These are phyloP conservation scores for Drosophila affinis DNA, from an alignment of 2,888 invertebrate genomes.

Conservation along the genomic window DNA sequence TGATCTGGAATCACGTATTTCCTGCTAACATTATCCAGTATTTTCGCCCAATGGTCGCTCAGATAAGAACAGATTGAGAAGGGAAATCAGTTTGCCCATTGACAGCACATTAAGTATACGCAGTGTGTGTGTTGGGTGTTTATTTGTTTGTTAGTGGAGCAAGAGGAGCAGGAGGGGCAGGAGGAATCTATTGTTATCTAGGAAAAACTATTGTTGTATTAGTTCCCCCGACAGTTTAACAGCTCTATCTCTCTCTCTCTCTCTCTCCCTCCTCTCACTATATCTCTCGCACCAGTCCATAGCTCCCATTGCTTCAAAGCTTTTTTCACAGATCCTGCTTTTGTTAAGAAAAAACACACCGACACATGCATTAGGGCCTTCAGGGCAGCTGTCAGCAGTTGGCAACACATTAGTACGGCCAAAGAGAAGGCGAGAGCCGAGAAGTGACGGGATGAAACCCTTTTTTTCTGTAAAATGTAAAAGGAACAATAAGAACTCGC, in stretches of 20 bases:
- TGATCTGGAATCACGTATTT: constrained; percentile 8
- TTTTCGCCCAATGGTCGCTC: not conserved
- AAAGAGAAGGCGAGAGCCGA: constrained; percentile 6
- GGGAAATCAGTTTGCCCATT: constrained; percentile 26
- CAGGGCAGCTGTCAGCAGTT: constrained; percentile 56
- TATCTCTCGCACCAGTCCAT: not conserved
- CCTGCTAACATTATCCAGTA: too few relatives aligned
- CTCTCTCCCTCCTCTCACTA: too few relatives aligned
- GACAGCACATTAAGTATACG: constrained; percentile 31
- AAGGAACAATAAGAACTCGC: constrained; percentile 51
- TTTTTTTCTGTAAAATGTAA: constrained; percentile 35
- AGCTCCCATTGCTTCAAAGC: constrained; percentile 15
- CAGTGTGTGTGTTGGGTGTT: constrained; percentile 5
- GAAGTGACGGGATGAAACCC: constrained; percentile 27
- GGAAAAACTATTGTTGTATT: constrained; percentile 43
- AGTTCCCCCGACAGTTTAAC: constrained; percentile 21
- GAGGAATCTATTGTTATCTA: constrained; percentile 34
- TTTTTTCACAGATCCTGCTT: constrained; percentile 52
- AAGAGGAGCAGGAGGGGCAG: too few relatives aligned
- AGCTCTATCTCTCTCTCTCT: not conserved
- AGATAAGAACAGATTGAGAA: not conserved
- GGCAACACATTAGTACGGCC: constrained; percentile 42
- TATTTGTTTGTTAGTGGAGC: not conserved
- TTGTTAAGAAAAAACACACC: constrained; percentile 50
- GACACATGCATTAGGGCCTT: constrained; percentile 47